Evolutionary conservation across 2,797 vertebrate species (phyloP).

Genomic region (Muscicapa striata): DNA sequence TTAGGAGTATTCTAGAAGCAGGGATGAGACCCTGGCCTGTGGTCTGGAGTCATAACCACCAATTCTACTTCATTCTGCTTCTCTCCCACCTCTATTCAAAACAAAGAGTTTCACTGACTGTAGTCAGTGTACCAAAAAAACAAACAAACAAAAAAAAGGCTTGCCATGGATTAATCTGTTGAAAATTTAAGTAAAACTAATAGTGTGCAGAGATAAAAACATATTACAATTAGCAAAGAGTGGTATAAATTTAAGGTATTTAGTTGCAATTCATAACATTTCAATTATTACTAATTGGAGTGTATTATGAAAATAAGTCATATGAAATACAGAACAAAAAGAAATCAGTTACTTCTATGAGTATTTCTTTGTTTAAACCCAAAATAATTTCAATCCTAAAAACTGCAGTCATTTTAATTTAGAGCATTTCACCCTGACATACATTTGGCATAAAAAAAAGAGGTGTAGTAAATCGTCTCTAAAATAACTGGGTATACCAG

Average conservation of each 20-base stretch:
- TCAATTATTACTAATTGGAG: slow-evolving; percentile 3
- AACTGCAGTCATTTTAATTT: not conserved
- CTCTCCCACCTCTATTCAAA: not conserved
- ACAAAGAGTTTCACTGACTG: not conserved
- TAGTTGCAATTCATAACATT: slow-evolving; percentile 14
- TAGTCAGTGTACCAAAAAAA: not conserved
- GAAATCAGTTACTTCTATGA: not conserved
- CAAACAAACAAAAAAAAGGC: not conserved
- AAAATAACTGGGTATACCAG: not conserved
- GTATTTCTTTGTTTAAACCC: not conserved
- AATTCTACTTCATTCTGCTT: not conserved
- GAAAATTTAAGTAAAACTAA: slow-evolving; percentile 7
- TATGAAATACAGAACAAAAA: not conserved
- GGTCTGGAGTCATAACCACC: fast-evolving
- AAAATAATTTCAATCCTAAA: slow-evolving; percentile 26
- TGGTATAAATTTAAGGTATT: not conserved
- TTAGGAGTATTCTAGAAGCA: not conserved
- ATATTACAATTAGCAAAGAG: not conserved
- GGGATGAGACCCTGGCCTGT: not conserved
- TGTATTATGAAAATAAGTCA: slow-evolving; percentile 8
- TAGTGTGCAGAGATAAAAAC: not conserved
- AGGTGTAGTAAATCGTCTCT: not conserved
- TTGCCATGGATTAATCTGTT: not conserved
- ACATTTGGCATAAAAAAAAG: not conserved
- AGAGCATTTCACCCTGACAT: not conserved